Conservation (phyloP, 1,140 invertebrate species). For the Rhyacophila brunnea region DNA sequence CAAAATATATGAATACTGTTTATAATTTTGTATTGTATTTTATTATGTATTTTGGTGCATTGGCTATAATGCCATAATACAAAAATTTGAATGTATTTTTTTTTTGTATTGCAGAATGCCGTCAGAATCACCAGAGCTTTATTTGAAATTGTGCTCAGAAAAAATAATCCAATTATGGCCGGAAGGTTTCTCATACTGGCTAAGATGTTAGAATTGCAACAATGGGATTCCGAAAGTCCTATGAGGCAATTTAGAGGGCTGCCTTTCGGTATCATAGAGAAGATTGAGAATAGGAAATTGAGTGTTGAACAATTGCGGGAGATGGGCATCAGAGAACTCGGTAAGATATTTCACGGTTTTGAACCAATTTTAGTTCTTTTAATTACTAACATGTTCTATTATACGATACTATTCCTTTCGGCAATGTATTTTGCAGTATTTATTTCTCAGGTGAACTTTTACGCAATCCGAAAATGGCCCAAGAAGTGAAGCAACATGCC, state of each 20-base stretch:
- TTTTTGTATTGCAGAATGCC: slow-evolving; percentile 69
- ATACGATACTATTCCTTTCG: slow-evolving; percentile 1
- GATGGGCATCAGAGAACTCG: slow-evolving; percentile 85
- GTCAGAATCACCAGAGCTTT: slow-evolving; percentile 85
- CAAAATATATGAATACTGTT: no score
- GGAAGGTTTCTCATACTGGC: slow-evolving; percentile 76
- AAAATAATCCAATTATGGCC: slow-evolving; percentile 87
- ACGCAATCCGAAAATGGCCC: slow-evolving; percentile 73
- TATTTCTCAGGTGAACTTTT: slow-evolving; percentile 65
- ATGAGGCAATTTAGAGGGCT: slow-evolving; percentile 84
- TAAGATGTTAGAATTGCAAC: slow-evolving; percentile 86
- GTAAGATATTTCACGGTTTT: slow-evolving; percentile 43
- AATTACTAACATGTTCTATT: not conserved
- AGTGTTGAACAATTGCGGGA: slow-evolving; percentile 77
- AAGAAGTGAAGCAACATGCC: slow-evolving; percentile 79
- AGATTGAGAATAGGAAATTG: slow-evolving; percentile 76
- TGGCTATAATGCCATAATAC: no score
- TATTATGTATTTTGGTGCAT: no score
- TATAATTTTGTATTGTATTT: no score
- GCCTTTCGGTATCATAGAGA: slow-evolving; percentile 74
- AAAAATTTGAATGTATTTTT: not conserved
- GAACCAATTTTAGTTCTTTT: not conserved
- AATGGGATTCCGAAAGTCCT: slow-evolving; percentile 87
- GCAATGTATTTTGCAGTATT: slow-evolving; percentile 2
- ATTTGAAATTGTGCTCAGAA: slow-evolving; percentile 90